Evolutionary conservation across 2,113 vertebrate species (phyloP).

Genomic region (Zosterops hypoxanthus): DNA sequence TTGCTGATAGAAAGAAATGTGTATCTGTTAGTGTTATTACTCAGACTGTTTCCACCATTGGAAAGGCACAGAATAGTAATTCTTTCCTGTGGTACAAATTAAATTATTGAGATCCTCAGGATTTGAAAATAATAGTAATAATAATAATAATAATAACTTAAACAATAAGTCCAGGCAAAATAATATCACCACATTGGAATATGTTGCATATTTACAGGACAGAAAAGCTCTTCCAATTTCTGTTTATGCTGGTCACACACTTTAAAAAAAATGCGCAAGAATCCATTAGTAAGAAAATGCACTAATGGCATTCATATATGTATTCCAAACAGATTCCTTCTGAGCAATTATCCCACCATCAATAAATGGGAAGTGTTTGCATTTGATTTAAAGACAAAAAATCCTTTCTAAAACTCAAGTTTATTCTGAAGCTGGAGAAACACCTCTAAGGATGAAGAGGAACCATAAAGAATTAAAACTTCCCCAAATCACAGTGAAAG

Average conservation of each 20-base stretch:
- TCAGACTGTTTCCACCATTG: background rate
- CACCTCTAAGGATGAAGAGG: background rate
- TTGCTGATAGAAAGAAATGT: background rate
- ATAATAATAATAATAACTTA: no score
- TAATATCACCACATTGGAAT: background rate
- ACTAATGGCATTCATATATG: background rate
- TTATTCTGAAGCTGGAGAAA: background rate
- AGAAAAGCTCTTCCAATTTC: background rate
- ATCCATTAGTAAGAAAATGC: background rate
- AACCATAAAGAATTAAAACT: background rate
- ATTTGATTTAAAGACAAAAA: background rate
- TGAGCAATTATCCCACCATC: background rate
- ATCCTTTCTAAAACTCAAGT: background rate
- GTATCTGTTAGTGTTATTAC: background rate
- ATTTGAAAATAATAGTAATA: background rate
- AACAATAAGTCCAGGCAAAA: background rate
- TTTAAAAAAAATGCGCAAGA: background rate
- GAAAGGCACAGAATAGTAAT: background rate
- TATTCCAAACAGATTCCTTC: background rate
- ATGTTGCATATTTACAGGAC: background rate
- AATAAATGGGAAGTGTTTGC: background rate
- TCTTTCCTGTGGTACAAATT: background rate
- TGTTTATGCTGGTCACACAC: background rate
- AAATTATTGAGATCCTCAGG: background rate
- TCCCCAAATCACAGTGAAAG: background rate